Evolutionary conservation across 2,113 vertebrate species (phyloP).

Genomic region (Menura novaehollandiae): DNA sequence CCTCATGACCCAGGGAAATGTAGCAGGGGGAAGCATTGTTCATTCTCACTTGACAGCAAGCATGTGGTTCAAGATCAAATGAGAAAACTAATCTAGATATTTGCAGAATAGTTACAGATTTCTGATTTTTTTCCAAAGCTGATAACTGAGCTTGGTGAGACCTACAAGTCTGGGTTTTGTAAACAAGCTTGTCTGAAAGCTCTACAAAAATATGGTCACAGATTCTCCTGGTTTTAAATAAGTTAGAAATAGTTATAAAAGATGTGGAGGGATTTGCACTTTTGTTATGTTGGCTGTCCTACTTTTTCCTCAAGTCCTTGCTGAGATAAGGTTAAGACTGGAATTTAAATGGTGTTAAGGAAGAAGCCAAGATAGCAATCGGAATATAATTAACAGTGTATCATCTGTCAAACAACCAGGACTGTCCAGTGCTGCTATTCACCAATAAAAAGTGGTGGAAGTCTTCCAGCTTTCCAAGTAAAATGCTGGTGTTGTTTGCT

Average conservation of each 20-base stretch:
- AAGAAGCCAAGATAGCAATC: slow-evolving; percentile 44
- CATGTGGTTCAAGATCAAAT: neutral
- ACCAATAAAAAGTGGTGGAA: neutral
- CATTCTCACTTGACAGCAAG: neutral
- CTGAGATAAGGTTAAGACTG: slow-evolving; percentile 7
- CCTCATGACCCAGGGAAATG: neutral
- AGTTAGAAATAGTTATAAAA: neutral
- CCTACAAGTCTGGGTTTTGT: neutral
- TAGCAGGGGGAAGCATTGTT: neutral
- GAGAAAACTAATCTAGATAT: neutral
- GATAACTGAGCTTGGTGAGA: neutral
- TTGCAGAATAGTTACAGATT: neutral
- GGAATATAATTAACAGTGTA: slow-evolving; percentile 35
- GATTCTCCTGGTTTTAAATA: neutral
- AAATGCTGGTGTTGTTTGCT: neutral
- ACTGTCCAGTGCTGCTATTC: neutral
- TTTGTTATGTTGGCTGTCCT: neutral
- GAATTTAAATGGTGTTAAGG: slow-evolving; percentile 35
- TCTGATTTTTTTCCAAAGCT: neutral
- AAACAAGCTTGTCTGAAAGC: neutral
- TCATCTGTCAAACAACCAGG: neutral
- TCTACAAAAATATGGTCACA: neutral
- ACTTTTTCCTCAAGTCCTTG: neutral
- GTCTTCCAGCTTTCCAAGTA: neutral
- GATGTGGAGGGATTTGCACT: neutral